Evolutionary conservation across 2,888 invertebrate species (phyloP), one percentile per base, ranked within the genome.

Genomic region (Tenthredo amoena): DNA sequence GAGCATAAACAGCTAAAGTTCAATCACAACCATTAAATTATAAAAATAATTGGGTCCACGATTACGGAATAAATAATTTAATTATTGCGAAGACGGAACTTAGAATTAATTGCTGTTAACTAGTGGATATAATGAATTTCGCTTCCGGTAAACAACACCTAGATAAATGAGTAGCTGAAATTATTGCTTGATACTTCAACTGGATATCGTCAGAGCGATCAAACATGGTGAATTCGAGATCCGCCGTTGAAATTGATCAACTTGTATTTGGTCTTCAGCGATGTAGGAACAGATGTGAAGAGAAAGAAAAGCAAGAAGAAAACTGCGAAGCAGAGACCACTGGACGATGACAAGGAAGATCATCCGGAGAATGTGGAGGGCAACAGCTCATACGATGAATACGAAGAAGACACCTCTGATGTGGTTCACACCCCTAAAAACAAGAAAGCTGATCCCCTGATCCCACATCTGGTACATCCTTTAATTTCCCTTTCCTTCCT

Each of bases 381-480:
- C 2, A 85, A 84, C 26, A 62, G 81, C 9, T 47, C 84, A 47
- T 90, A 88, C 82, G 88, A 88, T 34, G 90, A 89, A 87, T 90
- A 90, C 65, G 89, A 90, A 62, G 87, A 89, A 50, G 89, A 90
- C 43, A 47, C 47, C 26, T 85, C 83, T 18, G 71, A 40, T 15
- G 37, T 62, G 15, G 58, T 81, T 81, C 40, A 81, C 26, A 21
- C 18, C 47, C 26, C 18, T 62, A 12, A 81, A 62, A 62, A 21
- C 9, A 62, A 40, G 6, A 37, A 21, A 31, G 21, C 34, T 31
- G 26, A 2, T 21, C 81, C 81, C 21, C n/a, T 12, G 62, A 62
- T 81, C 21, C 81, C 81, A 50, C 81, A 6, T 40, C 21, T 12
- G 81, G 81, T 81, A 81, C 12, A 58, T 37, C 1, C 21, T 2